phyloP scores from a whole-genome alignment of 37 sponge, comb jelly and placozoan genomes.

The Agelas oroides region DNA sequence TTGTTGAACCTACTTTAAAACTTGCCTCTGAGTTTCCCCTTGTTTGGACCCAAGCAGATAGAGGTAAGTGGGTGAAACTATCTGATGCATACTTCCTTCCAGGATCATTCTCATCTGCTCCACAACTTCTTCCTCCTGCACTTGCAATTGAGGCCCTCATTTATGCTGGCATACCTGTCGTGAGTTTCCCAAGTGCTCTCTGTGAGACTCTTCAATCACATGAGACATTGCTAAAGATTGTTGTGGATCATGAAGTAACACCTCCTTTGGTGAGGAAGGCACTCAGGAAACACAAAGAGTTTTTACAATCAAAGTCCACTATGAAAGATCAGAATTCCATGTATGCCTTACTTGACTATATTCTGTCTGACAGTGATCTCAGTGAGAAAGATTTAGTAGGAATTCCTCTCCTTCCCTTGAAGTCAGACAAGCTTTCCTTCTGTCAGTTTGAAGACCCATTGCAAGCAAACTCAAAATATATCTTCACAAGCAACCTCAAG shows the following conservation, averaged over 20 bases:
- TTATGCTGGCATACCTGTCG: conserved; percentile 16
- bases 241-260: background rate
- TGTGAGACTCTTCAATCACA: conserved; percentile 7
- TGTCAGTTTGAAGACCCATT: background rate
- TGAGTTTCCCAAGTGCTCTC: conserved; percentile 41
- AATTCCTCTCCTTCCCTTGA: conserved; percentile 47
- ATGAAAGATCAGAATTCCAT: background rate
- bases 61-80: conserved; percentile 55
- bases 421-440: background rate
- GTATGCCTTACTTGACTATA: conserved; percentile 28
- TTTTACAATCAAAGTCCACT: too few species aligned
- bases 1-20: conserved; percentile 33
- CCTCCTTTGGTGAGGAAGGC: conserved; percentile 26
- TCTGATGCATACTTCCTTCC: conserved; percentile 44
- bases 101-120: background rate
- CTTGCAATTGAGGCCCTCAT: conserved; percentile 32
- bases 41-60: conserved; percentile 53
- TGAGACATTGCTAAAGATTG: background rate
- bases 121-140: too few species aligned
- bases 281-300: background rate
- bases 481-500: background rate
- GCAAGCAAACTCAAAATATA: background rate
- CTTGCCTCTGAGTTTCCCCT: background rate
- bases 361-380: conserved; percentile 26
- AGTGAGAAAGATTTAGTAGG: background rate